These are phyloP conservation scores for Tillus elongatus DNA, from an alignment of 2,888 invertebrate species.

Conservation along the genomic window DNA sequence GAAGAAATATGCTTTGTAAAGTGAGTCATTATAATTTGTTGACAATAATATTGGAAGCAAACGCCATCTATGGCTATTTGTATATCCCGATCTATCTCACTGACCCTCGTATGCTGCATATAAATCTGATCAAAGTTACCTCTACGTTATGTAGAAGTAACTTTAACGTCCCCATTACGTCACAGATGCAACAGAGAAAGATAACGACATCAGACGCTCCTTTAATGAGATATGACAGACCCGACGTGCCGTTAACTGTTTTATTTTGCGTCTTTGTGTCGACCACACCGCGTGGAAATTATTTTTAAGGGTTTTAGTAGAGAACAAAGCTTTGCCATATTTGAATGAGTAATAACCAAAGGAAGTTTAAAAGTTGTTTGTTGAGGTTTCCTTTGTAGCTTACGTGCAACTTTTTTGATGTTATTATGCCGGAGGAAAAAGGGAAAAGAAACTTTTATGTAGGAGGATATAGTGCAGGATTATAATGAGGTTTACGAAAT, in stretches of 20 bases:
- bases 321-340: slow-evolving; percentile 14
- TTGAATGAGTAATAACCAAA: slow-evolving; percentile 23
- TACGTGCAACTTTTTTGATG: slow-evolving; percentile 1
- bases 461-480: too few species aligned
- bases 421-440: too few species aligned
- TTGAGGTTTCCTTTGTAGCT: slow-evolving; percentile 13
- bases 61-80: too few species aligned
- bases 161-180: slow-evolving; percentile 11
- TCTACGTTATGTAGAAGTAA: too few species aligned
- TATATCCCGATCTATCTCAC: too few species aligned
- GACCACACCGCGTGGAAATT: slow-evolving; percentile 31
- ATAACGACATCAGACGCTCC: slow-evolving; percentile 6
- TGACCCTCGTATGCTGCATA: too few species aligned
- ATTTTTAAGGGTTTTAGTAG: slow-evolving; percentile 30
- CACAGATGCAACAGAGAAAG: slow-evolving; percentile 4
- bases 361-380: slow-evolving; percentile 21
- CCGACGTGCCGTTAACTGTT: slow-evolving; percentile 28
- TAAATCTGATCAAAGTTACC: too few species aligned
- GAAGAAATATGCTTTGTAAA: too few species aligned
- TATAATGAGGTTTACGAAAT: too few species aligned
- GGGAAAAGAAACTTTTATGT: too few species aligned
- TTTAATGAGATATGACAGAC: slow-evolving; percentile 13
- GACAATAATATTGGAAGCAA: too few species aligned
- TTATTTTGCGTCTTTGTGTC: slow-evolving; percentile 33
- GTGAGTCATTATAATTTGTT: too few species aligned